Conservation (phyloP, 2,797 vertebrate species). For the Muscicapa comitata region DNA sequence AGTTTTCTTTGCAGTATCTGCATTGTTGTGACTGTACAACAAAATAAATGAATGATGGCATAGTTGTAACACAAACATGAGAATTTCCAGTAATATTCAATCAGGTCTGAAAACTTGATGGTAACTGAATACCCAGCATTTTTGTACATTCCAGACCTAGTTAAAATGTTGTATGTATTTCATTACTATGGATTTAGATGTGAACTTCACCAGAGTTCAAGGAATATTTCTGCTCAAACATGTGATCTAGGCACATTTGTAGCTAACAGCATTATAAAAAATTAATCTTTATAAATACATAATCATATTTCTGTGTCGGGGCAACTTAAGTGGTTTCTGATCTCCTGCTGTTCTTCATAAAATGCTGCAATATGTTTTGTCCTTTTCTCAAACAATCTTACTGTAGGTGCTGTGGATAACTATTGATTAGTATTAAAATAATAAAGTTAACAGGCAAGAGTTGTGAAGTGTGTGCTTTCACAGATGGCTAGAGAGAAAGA, state of each 20-base stretch:
- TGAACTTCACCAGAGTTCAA: slow-evolving; percentile 25
- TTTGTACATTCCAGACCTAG: neutral
- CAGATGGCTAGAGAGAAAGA: neutral
- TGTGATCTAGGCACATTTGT: slow-evolving; percentile 5
- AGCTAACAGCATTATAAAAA: slow-evolving; percentile 52
- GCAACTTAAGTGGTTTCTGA: slow-evolving; percentile 1
- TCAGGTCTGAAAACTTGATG: neutral
- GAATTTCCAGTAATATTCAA: neutral
- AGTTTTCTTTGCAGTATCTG: slow-evolving; percentile 13
- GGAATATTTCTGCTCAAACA: neutral
- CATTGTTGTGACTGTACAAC: neutral
- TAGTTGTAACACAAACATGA: neutral
- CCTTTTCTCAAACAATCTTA: neutral
- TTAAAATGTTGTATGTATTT: neutral
- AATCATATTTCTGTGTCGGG: slow-evolving; percentile 3
- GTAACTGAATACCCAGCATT: neutral
- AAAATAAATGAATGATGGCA: neutral
- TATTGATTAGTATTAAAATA: neutral
- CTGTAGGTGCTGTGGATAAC: neutral
- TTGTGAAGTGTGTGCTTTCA: neutral
- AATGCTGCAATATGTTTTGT: neutral
- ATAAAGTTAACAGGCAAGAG: neutral
- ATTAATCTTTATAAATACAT: slow-evolving; percentile 60
- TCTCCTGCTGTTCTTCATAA: slow-evolving; percentile 30
- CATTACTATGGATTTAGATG: neutral